phyloP scores from a whole-genome alignment of 2,888 invertebrate genomes.

The Sarcophaga caerulescens region DNA sequence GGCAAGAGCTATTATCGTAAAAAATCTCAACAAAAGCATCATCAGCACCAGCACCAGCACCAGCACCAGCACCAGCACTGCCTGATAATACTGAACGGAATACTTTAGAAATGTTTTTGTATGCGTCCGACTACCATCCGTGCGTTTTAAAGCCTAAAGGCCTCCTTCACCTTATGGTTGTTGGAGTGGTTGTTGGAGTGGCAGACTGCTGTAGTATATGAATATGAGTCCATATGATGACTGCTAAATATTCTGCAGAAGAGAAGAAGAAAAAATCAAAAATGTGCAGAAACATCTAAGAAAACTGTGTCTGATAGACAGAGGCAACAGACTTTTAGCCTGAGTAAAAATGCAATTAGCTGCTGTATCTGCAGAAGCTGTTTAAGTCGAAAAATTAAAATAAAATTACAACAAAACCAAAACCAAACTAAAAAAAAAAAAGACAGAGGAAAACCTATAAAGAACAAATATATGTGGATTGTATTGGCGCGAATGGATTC shows the following conservation, averaged over 20 bases:
- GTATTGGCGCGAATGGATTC: slow-evolving; percentile 11
- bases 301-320: slow-evolving; percentile 51
- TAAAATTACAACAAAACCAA: slow-evolving; percentile 5
- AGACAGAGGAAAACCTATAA: not conserved
- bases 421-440: not conserved
- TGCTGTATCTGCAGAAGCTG: slow-evolving; percentile 80
- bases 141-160: slow-evolving; percentile 65
- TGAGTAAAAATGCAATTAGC: slow-evolving; percentile 75
- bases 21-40: slow-evolving; percentile 64
- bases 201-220: slow-evolving; percentile 6
- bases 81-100: slow-evolving; percentile 6
- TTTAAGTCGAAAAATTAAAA: slow-evolving; percentile 69
- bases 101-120: slow-evolving; percentile 37
- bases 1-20: slow-evolving; percentile 75
- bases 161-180: slow-evolving; percentile 37
- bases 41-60: slow-evolving; percentile 43
- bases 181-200: slow-evolving; percentile 12
- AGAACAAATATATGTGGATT: not conserved
- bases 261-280: not conserved
- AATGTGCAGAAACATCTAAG: slow-evolving; percentile 33
- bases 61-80: slow-evolving; percentile 47
- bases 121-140: slow-evolving; percentile 47
- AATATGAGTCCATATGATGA: slow-evolving; percentile 23
- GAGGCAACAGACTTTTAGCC: slow-evolving; percentile 65
- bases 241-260: slow-evolving; percentile 16